Evolutionary conservation across 2,888 invertebrate species (phyloP).

Genomic region (Desoria tigrina): DNA sequence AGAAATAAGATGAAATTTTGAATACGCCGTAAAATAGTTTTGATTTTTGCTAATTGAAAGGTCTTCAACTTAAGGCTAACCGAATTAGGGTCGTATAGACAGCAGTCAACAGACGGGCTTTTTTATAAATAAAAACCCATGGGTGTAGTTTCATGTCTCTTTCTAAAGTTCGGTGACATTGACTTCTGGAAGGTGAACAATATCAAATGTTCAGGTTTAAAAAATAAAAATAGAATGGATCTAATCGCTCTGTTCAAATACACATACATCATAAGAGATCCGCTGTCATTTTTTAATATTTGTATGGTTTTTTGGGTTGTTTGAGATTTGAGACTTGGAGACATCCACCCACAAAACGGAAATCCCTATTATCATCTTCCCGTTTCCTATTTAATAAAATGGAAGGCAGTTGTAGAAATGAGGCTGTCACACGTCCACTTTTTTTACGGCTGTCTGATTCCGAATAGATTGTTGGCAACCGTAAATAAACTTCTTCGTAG

Average conservation of each 20-base stretch:
- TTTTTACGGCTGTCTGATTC: constrained; percentile 29
- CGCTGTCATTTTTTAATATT: constrained; percentile 9
- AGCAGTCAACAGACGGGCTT: too few species aligned
- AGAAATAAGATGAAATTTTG: too few species aligned
- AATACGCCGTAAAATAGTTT: too few species aligned
- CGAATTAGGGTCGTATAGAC: too few species aligned
- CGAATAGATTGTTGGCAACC: constrained; percentile 26
- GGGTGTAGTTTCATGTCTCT: too few species aligned
- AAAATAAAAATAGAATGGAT: too few species aligned
- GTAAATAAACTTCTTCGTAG: constrained; percentile 28
- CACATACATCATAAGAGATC: constrained; percentile 2
- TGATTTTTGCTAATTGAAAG: too few species aligned
- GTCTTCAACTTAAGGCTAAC: too few species aligned
- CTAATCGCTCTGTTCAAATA: too few species aligned
- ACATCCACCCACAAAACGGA: constrained; percentile 4
- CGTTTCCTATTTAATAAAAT: background rate
- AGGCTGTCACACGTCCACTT: constrained; percentile 3
- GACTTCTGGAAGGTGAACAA: background rate
- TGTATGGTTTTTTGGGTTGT: background rate
- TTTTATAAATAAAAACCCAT: too few species aligned
- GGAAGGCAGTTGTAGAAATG: background rate
- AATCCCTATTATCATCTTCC: constrained; percentile 11
- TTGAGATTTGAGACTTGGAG: background rate
- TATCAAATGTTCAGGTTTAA: background rate
- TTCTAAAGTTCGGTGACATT: constrained; percentile 1